Conservation (phyloP, 2,797 vertebrate genomes). For the Babyrousa celebensis region DNA sequence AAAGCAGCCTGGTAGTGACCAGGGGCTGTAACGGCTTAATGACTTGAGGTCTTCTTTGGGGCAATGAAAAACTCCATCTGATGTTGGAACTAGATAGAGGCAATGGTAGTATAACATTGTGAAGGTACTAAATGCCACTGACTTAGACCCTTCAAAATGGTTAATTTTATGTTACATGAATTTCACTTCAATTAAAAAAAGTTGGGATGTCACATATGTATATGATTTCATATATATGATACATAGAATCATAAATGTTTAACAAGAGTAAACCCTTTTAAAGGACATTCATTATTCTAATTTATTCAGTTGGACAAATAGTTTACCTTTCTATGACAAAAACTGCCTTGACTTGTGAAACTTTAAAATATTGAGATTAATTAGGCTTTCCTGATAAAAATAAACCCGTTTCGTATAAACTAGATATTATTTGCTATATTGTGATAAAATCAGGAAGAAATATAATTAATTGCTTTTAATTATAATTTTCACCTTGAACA, state of each 20-base stretch:
- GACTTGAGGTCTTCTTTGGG: background rate
- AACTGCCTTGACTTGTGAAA: conserved; percentile 61
- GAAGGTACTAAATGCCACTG: background rate
- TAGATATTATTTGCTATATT: conserved; percentile 29
- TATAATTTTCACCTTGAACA: background rate
- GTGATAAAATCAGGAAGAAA: conserved; percentile 43
- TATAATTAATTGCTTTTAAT: conserved; percentile 29
- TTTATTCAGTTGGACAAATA: conserved; percentile 1
- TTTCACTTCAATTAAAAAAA: conserved; percentile 30
- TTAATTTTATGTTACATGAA: background rate
- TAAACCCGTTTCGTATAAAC: background rate
- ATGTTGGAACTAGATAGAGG: background rate
- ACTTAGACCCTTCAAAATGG: background rate
- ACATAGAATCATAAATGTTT: background rate
- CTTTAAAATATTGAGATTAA: conserved; percentile 19
- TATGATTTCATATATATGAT: background rate
- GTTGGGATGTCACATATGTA: background rate
- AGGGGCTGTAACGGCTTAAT: background rate
- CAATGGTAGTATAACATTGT: background rate
- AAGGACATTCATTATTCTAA: conserved; percentile 15
- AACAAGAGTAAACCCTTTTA: background rate
- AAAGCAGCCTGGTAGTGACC: background rate
- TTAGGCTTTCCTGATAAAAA: conserved; percentile 54
- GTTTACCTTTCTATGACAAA: conserved; percentile 23
- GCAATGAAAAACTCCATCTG: background rate